These are phyloP conservation scores for Melinaea marsaeus DNA, from an alignment of 2,888 invertebrate species.

Conservation along the genomic window DNA sequence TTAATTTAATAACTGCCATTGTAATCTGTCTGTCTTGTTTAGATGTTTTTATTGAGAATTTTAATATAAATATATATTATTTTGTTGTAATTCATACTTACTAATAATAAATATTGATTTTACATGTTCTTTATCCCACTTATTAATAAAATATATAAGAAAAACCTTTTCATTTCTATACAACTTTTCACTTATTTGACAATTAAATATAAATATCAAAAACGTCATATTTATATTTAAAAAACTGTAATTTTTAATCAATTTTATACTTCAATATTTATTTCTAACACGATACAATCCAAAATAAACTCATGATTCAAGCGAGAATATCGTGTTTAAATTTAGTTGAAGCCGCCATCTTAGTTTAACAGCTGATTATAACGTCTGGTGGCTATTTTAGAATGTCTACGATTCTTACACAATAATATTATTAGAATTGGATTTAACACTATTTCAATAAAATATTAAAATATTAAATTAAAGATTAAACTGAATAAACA, in stretches of 20 bases:
- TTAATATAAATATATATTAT: no score
- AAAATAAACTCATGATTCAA: slow-evolving; percentile 21
- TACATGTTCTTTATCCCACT: no score
- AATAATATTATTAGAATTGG: background rate
- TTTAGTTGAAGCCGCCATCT: slow-evolving; percentile 12
- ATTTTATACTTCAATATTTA: background rate
- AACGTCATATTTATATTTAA: no score
- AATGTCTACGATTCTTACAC: background rate
- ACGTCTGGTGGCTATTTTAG: background rate
- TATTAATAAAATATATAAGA: no score
- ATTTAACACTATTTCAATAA: background rate
- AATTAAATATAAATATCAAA: no score
- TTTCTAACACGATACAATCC: background rate
- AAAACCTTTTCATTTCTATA: no score
- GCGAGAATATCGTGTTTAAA: slow-evolving; percentile 7
- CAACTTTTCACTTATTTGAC: no score
- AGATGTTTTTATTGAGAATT: no score
- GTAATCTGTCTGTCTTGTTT: background rate
- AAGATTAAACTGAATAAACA: no score
- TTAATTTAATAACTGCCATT: slow-evolving; percentile 22
- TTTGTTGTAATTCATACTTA: no score
- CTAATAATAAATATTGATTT: no score
- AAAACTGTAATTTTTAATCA: no score
- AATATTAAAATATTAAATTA: background rate
- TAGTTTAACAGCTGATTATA: slow-evolving; percentile 13